Evolutionary conservation across 2,888 invertebrate species (phyloP).

Genomic region (Andricus quercusramuli): DNA sequence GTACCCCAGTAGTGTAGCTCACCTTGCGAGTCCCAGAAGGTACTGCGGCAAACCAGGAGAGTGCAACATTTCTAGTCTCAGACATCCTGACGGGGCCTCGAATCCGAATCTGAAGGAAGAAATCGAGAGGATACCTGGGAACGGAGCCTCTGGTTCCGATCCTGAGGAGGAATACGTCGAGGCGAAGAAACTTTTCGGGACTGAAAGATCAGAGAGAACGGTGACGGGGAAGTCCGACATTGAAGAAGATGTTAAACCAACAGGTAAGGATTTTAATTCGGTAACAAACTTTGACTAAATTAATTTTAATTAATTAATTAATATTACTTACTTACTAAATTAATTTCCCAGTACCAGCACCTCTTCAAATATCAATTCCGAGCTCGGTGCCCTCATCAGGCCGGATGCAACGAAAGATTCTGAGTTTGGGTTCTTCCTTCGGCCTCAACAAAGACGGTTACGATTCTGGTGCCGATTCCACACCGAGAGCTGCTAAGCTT

Average conservation of each 20-base stretch:
- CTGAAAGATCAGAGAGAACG: conserved; percentile 73
- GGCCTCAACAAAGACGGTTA: conserved; percentile 87
- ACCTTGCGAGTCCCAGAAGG: conserved; percentile 83
- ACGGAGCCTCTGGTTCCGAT: conserved; percentile 83
- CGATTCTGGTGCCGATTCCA: conserved; percentile 91
- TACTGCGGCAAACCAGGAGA: conserved; percentile 83
- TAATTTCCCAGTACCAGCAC: conserved; percentile 64
- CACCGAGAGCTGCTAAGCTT: conserved; percentile 89
- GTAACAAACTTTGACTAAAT: conserved; percentile 10
- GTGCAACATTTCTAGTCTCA: conserved; percentile 83
- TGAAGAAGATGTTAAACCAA: conserved; percentile 72
- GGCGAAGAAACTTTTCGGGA: conserved; percentile 74
- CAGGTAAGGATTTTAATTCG: conserved; percentile 62
- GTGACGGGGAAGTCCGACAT: conserved; percentile 77
- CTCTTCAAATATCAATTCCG: conserved; percentile 76
- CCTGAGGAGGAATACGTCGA: conserved; percentile 80
- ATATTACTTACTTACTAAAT: too few relatives aligned
- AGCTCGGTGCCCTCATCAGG: conserved; percentile 83
- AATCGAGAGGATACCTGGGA: conserved; percentile 82
- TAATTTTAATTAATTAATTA: too few relatives aligned
- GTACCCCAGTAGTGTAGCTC: conserved; percentile 80
- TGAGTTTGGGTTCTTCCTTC: conserved; percentile 84
- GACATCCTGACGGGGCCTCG: conserved; percentile 95
- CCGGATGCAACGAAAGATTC: conserved; percentile 82
- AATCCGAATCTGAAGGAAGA: conserved; percentile 92